A percentile compares a stretch with the other conserved stretches of the same genome.
Evolutionary conservation across 2,888 invertebrate genomes (phyloP).

Genomic region (Lamellibrachia columna): DNA sequence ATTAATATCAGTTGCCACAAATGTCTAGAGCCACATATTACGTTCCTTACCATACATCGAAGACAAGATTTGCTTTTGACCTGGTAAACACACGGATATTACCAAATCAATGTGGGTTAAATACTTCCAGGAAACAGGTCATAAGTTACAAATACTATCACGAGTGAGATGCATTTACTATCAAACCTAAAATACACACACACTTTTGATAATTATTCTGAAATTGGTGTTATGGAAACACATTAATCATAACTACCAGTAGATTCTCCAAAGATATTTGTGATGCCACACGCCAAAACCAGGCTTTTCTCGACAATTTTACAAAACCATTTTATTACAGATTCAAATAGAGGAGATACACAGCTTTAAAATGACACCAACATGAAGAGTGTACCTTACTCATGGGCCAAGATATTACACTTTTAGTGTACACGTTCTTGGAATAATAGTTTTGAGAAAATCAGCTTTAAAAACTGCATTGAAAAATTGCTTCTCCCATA

Average conservation of each 20-base stretch:
- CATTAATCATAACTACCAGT: background rate
- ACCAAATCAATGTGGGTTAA: background rate
- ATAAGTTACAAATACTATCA: background rate
- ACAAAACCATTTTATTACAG: too few species aligned
- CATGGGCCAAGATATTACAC: too few species aligned
- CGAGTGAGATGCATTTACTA: background rate
- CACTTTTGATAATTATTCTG: constrained; percentile 3
- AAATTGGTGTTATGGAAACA: background rate
- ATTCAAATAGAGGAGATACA: too few species aligned
- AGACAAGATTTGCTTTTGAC: background rate
- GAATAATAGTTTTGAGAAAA: too few species aligned
- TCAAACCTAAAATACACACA: background rate
- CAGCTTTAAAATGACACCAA: too few species aligned
- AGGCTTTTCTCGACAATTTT: too few species aligned
- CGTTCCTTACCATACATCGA: background rate
- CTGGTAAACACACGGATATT: background rate
- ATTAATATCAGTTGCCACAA: background rate
- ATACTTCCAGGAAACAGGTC: background rate
- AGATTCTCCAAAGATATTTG: background rate
- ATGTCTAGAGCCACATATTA: background rate
- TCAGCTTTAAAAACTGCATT: too few species aligned
- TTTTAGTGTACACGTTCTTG: too few species aligned
- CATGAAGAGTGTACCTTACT: too few species aligned
- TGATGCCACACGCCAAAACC: too few species aligned
- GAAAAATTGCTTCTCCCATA: too few species aligned